A percentile compares a stretch with the other conserved stretches of the same genome.
Conservation (phyloP, 2,113 vertebrate species). For the Poecilia latipinna region DNA sequence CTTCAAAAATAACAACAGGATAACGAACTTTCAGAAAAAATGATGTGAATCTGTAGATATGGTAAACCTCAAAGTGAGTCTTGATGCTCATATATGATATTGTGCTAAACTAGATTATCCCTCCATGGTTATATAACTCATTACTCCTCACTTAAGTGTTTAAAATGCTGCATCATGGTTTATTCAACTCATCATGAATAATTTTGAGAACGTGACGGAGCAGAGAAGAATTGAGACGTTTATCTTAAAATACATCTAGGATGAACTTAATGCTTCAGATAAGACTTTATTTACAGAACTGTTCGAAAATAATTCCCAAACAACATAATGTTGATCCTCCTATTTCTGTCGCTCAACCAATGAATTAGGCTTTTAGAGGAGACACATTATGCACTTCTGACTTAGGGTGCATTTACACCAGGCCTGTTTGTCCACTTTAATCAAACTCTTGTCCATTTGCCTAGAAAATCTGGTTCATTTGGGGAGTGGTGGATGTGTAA, state of each 20-base stretch:
- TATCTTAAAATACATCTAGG: conserved; percentile 22
- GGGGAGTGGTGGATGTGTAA: too few species aligned
- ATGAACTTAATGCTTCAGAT: conserved; percentile 32
- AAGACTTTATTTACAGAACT: conserved; percentile 6
- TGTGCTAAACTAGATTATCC: conserved; percentile 35
- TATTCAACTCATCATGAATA: conserved; percentile 74
- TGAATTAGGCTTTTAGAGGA: neutral
- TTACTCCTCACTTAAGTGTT: conserved; percentile 45
- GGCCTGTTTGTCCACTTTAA: too few species aligned
- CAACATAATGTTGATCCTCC: neutral
- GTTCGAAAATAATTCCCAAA: conserved; percentile 17
- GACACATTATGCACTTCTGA: neutral
- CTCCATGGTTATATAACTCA: conserved; percentile 48
- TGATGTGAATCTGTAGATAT: neutral
- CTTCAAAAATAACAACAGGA: neutral
- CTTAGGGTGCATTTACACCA: too few species aligned
- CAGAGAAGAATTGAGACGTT: conserved; percentile 47
- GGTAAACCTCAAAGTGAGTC: neutral
- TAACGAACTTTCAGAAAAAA: neutral
- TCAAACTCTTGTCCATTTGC: too few species aligned
- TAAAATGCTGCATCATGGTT: conserved; percentile 57
- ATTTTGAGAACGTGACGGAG: conserved; percentile 63
- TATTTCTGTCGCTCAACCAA: too few species aligned
- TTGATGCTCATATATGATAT: neutral
- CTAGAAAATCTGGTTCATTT: too few species aligned